Conservation (phyloP, 2,888 invertebrate species). For the Brachylomia viminalis region DNA sequence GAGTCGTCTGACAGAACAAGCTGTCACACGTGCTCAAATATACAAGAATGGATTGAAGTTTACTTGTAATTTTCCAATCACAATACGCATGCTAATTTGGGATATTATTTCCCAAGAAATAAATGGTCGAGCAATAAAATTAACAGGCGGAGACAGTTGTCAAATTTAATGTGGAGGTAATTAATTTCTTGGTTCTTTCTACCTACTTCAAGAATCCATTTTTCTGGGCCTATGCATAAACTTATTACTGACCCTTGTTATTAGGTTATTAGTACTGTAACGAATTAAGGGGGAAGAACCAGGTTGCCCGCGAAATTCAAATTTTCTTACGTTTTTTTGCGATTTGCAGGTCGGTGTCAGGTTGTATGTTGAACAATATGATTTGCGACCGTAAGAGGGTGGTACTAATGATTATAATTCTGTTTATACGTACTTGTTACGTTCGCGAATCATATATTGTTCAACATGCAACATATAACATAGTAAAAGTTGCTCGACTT, state of each 20-base stretch:
- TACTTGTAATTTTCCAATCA: not conserved
- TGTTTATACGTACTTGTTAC: too few relatives aligned
- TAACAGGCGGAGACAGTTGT: not conserved
- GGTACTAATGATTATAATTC: too few relatives aligned
- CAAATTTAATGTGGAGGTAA: not conserved
- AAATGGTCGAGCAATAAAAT: not conserved
- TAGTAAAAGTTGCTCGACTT: too few relatives aligned
- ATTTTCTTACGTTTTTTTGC: too few relatives aligned
- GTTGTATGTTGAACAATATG: too few relatives aligned
- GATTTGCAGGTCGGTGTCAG: too few relatives aligned
- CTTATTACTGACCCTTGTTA: not conserved
- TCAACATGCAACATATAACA: too few relatives aligned
- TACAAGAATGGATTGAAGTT: not conserved
- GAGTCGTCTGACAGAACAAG: constrained; percentile 5
- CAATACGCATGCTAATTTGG: not conserved
- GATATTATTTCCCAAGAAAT: not conserved
- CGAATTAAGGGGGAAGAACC: too few relatives aligned
- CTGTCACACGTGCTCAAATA: constrained; percentile 13
- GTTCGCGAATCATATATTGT: too few relatives aligned
- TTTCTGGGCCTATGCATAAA: not conserved
- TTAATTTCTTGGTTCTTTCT: not conserved
- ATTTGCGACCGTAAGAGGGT: too few relatives aligned
- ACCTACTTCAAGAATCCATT: not conserved
- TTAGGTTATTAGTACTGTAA: not conserved
- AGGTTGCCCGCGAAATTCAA: too few relatives aligned